Evolutionary conservation across 1,140 invertebrate genomes (phyloP), one percentile per base, ranked within the genome.

Genomic region (Eriocheir sinensis): DNA sequence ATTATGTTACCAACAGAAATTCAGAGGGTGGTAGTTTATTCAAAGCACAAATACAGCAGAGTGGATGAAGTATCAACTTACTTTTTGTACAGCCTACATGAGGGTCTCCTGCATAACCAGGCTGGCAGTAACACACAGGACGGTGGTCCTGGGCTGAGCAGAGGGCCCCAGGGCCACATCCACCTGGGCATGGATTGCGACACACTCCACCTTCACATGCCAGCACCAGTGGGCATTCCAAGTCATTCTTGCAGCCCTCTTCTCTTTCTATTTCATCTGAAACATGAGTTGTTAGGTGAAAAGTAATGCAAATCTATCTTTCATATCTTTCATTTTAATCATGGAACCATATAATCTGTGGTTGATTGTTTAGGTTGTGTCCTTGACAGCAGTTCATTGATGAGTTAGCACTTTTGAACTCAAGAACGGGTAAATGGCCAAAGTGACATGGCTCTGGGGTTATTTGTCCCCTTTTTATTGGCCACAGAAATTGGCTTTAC

Each of bases 241-340:
- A 94, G 91, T 97, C 96, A 34, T 91, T 95, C 83, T 96, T 95
- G 93, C 96, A 97, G 72, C 98, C 98, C 81, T 80, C 93, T 8
- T 88, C 53, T 32, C 36, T 80, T 4, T 95, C 85, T 32, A 60
- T 34, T 30, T 81, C 86, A 34, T 81, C 94, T 94, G 81, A 32
- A 85, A 41, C 21, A 80, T 44, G 36, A 27, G 8, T 72, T 72
- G 12, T 1, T 53, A 17, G 48, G 21, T 53, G 48, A n/a, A n/a
- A n/a, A n/a, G n/a, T n/a, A n/a, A n/a, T n/a, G n/a, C n/a, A n/a
- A n/a, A n/a, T n/a, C n/a, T n/a, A n/a, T n/a, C n/a, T n/a, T n/a
- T n/a, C n/a, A n/a, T n/a, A n/a, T n/a, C n/a, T n/a, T n/a, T n/a
- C n/a, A n/a, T n/a, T n/a, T n/a, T n/a, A n/a, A n/a, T n/a, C n/a